Evolutionary conservation across 1,140 invertebrate species (phyloP).

Genomic region (Zelostemma sp.): DNA sequence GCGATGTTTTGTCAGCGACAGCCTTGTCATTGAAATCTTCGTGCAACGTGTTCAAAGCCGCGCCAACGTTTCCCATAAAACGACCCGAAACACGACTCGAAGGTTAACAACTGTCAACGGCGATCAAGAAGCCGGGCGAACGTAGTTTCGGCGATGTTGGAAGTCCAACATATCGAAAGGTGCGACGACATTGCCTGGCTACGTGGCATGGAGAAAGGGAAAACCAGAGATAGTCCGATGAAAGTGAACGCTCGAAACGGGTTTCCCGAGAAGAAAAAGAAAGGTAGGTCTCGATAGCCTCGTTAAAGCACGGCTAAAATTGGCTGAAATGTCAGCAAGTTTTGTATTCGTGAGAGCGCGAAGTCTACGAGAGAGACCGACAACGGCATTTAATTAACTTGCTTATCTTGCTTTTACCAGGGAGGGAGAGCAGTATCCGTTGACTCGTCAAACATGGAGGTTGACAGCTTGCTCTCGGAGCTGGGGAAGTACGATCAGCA

Average conservation of each 20-base stretch:
- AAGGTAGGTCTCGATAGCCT: background rate
- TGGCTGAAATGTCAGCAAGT: background rate
- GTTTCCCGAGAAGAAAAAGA: constrained; percentile 4
- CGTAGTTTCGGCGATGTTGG: no score
- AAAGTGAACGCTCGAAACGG: background rate
- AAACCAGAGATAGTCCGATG: background rate
- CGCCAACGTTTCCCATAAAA: no score
- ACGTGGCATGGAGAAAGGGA: constrained; percentile 4
- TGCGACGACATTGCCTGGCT: no score
- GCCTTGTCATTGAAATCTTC: no score
- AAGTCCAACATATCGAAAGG: no score
- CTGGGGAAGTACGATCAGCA: constrained; percentile 73
- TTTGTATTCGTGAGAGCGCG: background rate
- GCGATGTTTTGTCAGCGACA: no score
- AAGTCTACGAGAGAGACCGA: background rate
- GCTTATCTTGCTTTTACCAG: no score
- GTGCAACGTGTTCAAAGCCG: no score
- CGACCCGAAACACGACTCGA: no score
- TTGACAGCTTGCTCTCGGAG: constrained; percentile 28
- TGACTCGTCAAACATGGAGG: constrained; percentile 23
- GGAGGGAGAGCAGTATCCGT: no score
- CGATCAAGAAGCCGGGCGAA: no score
- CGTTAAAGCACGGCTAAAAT: background rate
- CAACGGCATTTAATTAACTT: background rate
- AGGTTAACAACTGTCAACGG: no score